Conservation (phyloP, 2,797 vertebrate genomes). For the Dipus sagitta region DNA sequence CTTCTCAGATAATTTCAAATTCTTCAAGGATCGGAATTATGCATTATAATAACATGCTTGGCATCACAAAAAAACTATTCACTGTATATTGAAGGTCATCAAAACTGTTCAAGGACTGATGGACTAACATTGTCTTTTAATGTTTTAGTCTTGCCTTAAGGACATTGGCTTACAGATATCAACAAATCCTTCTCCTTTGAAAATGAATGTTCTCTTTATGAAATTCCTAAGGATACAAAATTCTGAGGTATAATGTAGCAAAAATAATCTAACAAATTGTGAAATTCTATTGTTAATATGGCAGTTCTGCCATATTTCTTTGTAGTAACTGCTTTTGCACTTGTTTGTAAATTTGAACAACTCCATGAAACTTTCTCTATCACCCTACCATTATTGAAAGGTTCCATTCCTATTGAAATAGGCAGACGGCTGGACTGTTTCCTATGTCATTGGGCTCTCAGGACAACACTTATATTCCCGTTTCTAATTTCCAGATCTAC, state of each 20-base stretch:
- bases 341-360: background rate
- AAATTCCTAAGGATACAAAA: conserved; percentile 1
- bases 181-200: background rate
- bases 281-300: background rate
- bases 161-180: background rate
- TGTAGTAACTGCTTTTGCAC: background rate
- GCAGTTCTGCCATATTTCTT: background rate
- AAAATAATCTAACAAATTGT: background rate
- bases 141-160: conserved; percentile 31
- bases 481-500: background rate
- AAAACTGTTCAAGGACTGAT: background rate
- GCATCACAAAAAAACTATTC: conserved; percentile 25
- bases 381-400: background rate
- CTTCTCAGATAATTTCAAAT: conserved; percentile 28
- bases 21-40: background rate
- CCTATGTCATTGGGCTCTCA: background rate
- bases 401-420: background rate
- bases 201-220: background rate
- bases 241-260: conserved; percentile 21
- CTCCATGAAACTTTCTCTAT: background rate
- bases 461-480: background rate
- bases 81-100: background rate
- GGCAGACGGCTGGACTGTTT: background rate
- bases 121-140: background rate
- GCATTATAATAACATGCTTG: conserved; percentile 7